Evolutionary conservation across 2,888 invertebrate genomes (phyloP).

Genomic region (Eilema sororculum): DNA sequence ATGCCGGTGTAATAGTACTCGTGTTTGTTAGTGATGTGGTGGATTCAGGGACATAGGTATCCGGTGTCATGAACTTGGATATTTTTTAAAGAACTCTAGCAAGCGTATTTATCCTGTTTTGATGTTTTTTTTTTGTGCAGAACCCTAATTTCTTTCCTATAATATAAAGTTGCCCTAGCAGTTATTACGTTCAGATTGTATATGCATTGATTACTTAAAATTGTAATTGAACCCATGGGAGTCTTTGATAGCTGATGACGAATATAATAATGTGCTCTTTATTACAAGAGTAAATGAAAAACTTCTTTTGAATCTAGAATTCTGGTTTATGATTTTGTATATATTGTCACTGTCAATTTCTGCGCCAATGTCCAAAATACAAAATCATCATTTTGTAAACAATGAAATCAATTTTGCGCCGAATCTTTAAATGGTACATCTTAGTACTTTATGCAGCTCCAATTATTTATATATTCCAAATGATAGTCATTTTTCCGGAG

Average conservation of each 20-base stretch:
- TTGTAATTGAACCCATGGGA: background rate
- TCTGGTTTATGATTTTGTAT: too few relatives aligned
- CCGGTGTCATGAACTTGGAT: background rate
- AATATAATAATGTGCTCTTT: background rate
- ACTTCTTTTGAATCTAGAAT: background rate
- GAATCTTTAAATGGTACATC: constrained; percentile 25
- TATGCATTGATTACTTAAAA: background rate
- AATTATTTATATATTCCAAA: constrained; percentile 62
- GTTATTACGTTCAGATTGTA: too few relatives aligned
- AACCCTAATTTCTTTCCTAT: too few relatives aligned
- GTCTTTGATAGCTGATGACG: too few relatives aligned
- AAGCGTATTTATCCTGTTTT: too few relatives aligned
- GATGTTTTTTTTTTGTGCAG: too few relatives aligned
- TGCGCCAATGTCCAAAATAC: background rate
- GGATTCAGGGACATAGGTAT: constrained; percentile 4
- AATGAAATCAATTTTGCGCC: constrained; percentile 12
- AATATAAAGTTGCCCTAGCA: too few relatives aligned
- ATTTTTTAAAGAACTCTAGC: too few relatives aligned
- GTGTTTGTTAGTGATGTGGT: constrained; percentile 11
- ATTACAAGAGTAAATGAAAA: background rate
- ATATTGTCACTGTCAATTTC: constrained; percentile 2
- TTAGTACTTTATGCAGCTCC: constrained; percentile 59
- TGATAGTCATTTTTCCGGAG: constrained; percentile 63
- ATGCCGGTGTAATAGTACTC: constrained; percentile 19
- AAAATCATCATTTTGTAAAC: background rate